These are phyloP conservation scores for Cosmorhoe ocellata DNA, from an alignment of 2,888 invertebrate genomes.

Conservation along the genomic window DNA sequence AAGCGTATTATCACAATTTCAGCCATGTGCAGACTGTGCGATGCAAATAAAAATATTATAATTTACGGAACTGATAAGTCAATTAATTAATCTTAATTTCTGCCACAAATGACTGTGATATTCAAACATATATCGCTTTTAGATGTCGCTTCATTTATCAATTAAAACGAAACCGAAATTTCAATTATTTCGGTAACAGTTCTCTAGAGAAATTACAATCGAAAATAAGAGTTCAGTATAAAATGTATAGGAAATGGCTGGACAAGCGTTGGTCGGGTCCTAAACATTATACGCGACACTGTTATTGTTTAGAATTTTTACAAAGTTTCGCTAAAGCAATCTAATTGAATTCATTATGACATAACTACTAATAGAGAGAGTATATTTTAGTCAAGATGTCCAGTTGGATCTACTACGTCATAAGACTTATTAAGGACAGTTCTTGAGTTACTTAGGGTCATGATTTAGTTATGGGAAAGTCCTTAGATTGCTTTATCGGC, in stretches of 20 bases:
- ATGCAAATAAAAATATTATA: background rate
- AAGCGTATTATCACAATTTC: conserved; percentile 24
- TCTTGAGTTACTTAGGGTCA: no score
- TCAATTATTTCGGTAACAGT: background rate
- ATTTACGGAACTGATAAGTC: background rate
- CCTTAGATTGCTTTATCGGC: background rate
- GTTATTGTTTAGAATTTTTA: background rate
- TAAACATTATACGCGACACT: no score
- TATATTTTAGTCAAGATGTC: no score
- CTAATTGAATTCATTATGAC: no score
- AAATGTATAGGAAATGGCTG: no score
- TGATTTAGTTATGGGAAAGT: background rate
- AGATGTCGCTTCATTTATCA: conserved; percentile 3
- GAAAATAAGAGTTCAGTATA: no score
- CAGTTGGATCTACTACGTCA: no score
- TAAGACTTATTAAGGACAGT: no score
- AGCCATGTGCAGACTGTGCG: conserved; percentile 28
- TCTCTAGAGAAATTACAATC: no score
- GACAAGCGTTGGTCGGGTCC: no score
- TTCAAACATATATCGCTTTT: conserved; percentile 10
- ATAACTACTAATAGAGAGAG: no score
- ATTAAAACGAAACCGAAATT: background rate
- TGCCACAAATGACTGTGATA: conserved; percentile 18
- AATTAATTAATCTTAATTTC: conserved; percentile 13
- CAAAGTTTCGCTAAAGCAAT: background rate